phyloP scores from a whole-genome alignment of 2,888 invertebrate genomes.

The Mesorhabditis sp. region DNA sequence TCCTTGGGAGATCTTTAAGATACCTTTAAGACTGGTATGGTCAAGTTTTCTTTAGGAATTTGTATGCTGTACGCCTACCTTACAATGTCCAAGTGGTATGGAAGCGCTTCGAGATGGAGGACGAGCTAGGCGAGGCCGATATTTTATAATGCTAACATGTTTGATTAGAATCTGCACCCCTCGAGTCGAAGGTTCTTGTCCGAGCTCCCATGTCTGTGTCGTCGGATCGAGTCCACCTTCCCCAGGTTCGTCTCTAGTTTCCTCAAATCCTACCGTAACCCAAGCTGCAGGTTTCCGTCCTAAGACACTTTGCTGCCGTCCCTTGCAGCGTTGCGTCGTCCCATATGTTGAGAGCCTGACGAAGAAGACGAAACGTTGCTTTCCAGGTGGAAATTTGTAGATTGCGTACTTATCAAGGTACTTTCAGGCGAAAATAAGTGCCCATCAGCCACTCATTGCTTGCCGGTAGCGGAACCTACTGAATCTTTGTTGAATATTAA shows the following conservation, averaged over 20 bases:
- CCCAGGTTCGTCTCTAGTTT: background rate
- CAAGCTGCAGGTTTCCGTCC: background rate
- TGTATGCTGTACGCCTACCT: constrained; percentile 39
- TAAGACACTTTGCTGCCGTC: constrained; percentile 32
- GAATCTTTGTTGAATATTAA: background rate
- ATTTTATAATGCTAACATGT: constrained; percentile 14
- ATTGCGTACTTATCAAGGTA: background rate
- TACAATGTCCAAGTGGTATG: constrained; percentile 42
- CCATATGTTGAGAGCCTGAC: constrained; percentile 32
- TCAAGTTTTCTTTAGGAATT: constrained; percentile 17
- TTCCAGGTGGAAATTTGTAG: constrained; percentile 27
- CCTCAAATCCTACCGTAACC: background rate
- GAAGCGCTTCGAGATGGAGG: constrained; percentile 33
- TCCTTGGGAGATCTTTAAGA: constrained; percentile 1
- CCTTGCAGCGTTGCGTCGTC: constrained; percentile 33
- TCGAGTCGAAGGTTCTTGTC: constrained; percentile 37
- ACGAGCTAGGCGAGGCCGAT: background rate
- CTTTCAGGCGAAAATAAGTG: constrained; percentile 15
- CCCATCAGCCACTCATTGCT: constrained; percentile 30
- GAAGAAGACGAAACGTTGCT: constrained; percentile 32
- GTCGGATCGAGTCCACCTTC: constrained; percentile 21
- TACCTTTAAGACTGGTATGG: too few species aligned
- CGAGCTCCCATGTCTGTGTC: constrained; percentile 35
- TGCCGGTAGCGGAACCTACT: constrained; percentile 32
- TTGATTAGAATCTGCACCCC: constrained; percentile 32